phyloP scores from a whole-genome alignment of 2,113 vertebrate genomes.

The Mastomys coucha region DNA sequence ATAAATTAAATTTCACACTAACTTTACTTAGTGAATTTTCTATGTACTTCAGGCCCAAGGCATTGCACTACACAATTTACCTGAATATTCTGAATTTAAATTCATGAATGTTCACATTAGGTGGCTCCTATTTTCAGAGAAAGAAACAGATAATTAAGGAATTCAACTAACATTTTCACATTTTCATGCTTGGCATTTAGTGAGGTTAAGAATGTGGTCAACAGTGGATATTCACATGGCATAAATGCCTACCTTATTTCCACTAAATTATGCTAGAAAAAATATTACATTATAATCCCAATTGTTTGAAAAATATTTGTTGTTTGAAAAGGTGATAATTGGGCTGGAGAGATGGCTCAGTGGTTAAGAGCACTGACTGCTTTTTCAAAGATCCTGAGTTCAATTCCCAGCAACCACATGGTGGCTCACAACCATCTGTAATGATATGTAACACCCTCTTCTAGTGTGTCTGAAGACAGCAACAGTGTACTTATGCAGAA shows the following conservation, averaged over 20 bases:
- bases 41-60: background rate
- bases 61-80: background rate
- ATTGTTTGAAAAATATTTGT: background rate
- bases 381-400: too few relatives aligned
- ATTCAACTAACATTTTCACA: background rate
- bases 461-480: too few relatives aligned
- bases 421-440: too few relatives aligned
- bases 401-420: too few relatives aligned
- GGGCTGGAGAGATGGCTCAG: too few relatives aligned
- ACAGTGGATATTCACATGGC: background rate
- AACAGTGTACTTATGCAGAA: too few relatives aligned
- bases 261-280: background rate
- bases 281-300: background rate
- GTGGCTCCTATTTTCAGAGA: background rate
- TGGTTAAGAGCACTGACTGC: too few relatives aligned
- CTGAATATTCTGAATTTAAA: background rate
- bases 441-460: too few relatives aligned
- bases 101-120: background rate
- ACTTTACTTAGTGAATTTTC: background rate
- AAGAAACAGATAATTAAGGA: background rate
- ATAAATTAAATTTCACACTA: background rate
- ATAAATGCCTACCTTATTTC: background rate
- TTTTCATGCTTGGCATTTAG: background rate
- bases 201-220: background rate
- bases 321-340: background rate